Evolutionary conservation across 30 jellyfish, hydroid and myxozoan genomes (phyloP), one percentile per base, ranked within the genome.

Genomic region (Hydra vulgaris): DNA sequence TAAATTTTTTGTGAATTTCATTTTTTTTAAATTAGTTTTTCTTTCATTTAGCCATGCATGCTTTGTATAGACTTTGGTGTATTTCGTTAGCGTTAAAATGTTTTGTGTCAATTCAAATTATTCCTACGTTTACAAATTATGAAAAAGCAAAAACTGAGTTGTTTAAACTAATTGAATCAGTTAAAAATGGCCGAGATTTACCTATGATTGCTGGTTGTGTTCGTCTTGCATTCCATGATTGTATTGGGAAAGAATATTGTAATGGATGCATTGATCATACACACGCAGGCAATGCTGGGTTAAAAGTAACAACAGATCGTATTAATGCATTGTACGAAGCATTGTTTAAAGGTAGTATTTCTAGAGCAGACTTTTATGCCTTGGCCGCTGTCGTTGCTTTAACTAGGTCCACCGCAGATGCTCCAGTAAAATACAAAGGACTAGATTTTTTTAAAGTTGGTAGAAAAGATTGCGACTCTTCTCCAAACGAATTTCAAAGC

Each of bases 201-300:
- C 20, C 79, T 0, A 17, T 71, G 79, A 71, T 71, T 20, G 79
- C 27, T 18, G 79, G 79, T 20, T 0, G 18, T 71, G 79, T 71
- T 27, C 79, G 79, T 17, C 53, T 71, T n/a, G 79, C 27, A n/a
- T 71, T 71, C 7, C 79, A 71, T 20, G 79, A 71, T 71, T 71
- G 79, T 27, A 53, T 71, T 71, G 79, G 79, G 17, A 53, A 71
- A 17, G 79, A 53, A 0, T 0, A 20, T 1, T 71, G 79, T 53
- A 27, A 71, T 20, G 79, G 79, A 23, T 71, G 79, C 27, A 71
- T 71, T 7, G 27, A 71, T 53, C 79, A 12, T 15, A 71, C 23
- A 0, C 53, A 17, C 17, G 20, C 1, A 27, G 79, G 53, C 53
- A 71, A 71, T 7, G 53, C 27, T 1, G 79, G 79, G 0, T 71